Percentiles rank a stretch among this genome's conserved stretches.
These are phyloP conservation scores for Capreolus pygargus DNA, from an alignment of 2,113 vertebrate species.

Conservation along the genomic window DNA sequence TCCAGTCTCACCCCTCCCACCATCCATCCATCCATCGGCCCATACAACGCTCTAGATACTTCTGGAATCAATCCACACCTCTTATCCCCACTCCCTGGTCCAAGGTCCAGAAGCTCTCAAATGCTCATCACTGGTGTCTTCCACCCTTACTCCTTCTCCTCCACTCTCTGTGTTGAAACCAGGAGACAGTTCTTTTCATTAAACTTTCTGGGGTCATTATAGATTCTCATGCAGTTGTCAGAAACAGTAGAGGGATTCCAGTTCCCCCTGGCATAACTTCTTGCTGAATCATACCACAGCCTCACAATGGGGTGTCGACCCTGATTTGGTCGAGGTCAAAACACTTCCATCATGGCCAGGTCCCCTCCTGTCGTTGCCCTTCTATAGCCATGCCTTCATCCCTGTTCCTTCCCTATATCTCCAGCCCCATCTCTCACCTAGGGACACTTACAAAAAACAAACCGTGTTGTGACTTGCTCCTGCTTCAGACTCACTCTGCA, in stretches of 20 bases:
- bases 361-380: neutral
- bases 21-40: neutral
- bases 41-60: neutral
- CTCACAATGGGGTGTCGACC: neutral
- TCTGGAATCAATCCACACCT: neutral
- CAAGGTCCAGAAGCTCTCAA: neutral
- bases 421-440: neutral
- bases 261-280: neutral
- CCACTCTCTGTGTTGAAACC: neutral
- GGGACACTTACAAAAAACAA: neutral
- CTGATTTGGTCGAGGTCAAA: neutral
- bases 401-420: neutral
- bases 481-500: neutral
- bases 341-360: neutral
- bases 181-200: neutral
- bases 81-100: neutral
- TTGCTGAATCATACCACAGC: neutral
- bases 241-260: neutral
- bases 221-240: neutral
- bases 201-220: neutral
- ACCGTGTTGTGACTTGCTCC: neutral
- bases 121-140: neutral
- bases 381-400: neutral
- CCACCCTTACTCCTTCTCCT: neutral
- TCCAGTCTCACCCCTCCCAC: neutral